Percentiles rank a stretch among this genome's conserved stretches.
Evolutionary conservation across 2,888 invertebrate genomes (phyloP).

Genomic region (Callosobruchus maculatus): DNA sequence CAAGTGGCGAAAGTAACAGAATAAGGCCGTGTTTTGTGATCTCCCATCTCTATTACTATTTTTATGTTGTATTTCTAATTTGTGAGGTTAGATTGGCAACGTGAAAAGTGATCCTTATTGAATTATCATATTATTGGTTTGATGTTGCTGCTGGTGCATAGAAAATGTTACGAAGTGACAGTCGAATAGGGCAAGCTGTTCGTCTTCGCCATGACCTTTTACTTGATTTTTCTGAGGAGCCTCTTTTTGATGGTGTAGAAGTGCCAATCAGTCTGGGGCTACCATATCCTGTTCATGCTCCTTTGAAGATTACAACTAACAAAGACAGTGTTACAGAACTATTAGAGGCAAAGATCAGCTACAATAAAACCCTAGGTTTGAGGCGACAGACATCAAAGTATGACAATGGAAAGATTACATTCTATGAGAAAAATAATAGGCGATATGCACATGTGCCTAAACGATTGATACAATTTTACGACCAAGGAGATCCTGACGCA

Average conservation of each 20-base stretch:
- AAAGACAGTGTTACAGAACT: conserved; percentile 16
- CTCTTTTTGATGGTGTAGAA: conserved; percentile 14
- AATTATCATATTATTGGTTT: no score
- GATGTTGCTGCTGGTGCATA: no score
- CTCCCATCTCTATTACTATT: no score
- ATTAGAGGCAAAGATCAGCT: conserved; percentile 16
- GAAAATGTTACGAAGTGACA: neutral
- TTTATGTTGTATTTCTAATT: no score
- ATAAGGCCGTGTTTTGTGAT: no score
- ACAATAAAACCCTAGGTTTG: conserved; percentile 8
- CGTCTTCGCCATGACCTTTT: conserved; percentile 19
- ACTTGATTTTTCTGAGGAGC: conserved; percentile 21
- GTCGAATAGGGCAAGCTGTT: neutral
- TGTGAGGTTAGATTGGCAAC: no score
- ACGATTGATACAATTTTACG: conserved; percentile 23
- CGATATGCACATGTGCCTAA: conserved; percentile 13
- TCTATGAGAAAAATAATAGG: neutral
- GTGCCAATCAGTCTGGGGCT: neutral
- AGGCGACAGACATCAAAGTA: neutral
- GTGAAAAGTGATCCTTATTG: no score
- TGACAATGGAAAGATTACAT: neutral
- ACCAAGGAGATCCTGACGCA: conserved; percentile 19
- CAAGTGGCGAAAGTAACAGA: no score
- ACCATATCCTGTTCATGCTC: neutral
- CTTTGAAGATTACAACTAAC: neutral